Percentiles rank a stretch among this genome's conserved stretches.
phyloP scores from a whole-genome alignment of 2,113 vertebrate species.

The Siphamia tubifer region DNA sequence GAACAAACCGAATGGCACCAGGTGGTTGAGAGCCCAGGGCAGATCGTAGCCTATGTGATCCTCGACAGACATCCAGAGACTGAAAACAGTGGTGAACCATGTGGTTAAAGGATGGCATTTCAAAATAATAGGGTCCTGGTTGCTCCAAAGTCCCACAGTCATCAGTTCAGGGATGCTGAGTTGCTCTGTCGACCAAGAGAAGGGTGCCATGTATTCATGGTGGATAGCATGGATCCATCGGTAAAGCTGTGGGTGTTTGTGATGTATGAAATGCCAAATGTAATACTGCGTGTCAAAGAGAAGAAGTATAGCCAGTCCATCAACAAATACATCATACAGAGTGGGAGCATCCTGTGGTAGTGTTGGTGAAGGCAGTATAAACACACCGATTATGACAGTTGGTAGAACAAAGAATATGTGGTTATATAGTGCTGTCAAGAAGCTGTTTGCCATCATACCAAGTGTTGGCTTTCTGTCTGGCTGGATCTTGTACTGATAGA shows the following conservation, averaged over 20 bases:
- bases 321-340: constrained; percentile 53
- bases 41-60: constrained; percentile 79
- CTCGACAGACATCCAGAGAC: constrained; percentile 78
- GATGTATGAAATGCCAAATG: constrained; percentile 75
- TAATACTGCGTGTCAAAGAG: constrained; percentile 80
- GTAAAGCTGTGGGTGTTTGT: constrained; percentile 72
- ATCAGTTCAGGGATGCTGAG: constrained; percentile 75
- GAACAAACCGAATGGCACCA: constrained; percentile 72
- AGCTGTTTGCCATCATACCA: constrained; percentile 65
- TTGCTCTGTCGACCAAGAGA: constrained; percentile 73
- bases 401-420: constrained; percentile 75
- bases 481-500: constrained; percentile 76
- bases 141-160: constrained; percentile 76
- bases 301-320: constrained; percentile 65
- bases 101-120: constrained; percentile 68
- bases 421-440: constrained; percentile 61
- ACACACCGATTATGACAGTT: constrained; percentile 40
- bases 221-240: constrained; percentile 72
- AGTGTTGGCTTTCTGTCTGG: constrained; percentile 55
- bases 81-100: constrained; percentile 66
- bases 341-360: constrained; percentile 65
- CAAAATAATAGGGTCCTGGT: constrained; percentile 65
- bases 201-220: constrained; percentile 68
- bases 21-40: constrained; percentile 65
- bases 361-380: constrained; percentile 45